A percentile compares a stretch with the other conserved stretches of the same genome.
These are phyloP conservation scores for Andrena minutula DNA, from an alignment of 2,888 invertebrate species.

Conservation along the genomic window DNA sequence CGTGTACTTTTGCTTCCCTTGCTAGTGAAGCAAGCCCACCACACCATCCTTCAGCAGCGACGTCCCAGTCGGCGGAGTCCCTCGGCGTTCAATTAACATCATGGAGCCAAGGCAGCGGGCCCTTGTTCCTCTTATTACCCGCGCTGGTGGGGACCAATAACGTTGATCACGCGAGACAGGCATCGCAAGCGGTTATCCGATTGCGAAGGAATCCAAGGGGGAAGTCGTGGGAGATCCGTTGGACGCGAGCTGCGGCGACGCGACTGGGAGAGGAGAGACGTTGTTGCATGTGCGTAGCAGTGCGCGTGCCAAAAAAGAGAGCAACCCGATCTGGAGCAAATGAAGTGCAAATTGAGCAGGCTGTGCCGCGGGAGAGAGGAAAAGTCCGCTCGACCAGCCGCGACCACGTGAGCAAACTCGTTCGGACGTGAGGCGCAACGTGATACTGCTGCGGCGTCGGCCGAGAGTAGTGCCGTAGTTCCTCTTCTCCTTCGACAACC, in stretches of 20 bases:
- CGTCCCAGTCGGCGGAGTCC: not conserved
- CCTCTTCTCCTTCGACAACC: conserved; percentile 35
- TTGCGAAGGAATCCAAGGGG: conserved; percentile 57
- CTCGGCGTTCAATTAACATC: not conserved
- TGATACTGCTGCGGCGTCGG: conserved; percentile 81
- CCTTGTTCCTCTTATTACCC: conserved; percentile 44
- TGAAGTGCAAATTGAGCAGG: conserved; percentile 83
- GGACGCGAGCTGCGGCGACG: conserved; percentile 36
- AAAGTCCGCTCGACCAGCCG: conserved; percentile 68
- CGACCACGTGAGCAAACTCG: conserved; percentile 71
- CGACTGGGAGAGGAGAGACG: not conserved
- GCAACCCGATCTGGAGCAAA: conserved; percentile 83
- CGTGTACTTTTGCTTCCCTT: too few relatives aligned
- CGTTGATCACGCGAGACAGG: conserved; percentile 60
- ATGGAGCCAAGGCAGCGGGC: conserved; percentile 7
- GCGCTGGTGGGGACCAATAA: conserved; percentile 21
- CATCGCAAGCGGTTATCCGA: conserved; percentile 62
- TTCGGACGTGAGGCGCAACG: conserved; percentile 82
- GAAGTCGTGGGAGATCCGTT: conserved; percentile 40
- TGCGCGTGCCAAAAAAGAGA: conserved; percentile 80
- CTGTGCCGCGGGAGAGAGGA: conserved; percentile 71
- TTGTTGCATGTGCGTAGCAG: conserved; percentile 45
- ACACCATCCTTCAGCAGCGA: not conserved
- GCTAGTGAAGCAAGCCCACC: too few relatives aligned
- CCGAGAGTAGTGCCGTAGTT: conserved; percentile 50